phyloP scores from a whole-genome alignment of 2,797 vertebrate species.

The Pseudochromis fuscus region DNA sequence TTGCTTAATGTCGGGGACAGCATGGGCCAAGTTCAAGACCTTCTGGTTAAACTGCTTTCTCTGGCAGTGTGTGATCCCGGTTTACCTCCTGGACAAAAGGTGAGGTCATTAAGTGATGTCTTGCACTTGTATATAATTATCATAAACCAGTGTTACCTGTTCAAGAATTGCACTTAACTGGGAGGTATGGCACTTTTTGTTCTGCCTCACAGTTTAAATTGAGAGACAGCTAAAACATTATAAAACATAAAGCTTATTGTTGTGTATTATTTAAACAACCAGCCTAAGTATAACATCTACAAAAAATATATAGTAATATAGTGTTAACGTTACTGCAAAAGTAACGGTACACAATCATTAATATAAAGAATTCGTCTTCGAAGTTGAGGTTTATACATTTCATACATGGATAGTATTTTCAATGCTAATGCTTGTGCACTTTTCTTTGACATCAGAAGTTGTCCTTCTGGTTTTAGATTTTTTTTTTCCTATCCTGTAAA shows the following conservation, averaged over 20 bases:
- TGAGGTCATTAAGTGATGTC: constrained; percentile 62
- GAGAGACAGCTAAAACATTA: no score
- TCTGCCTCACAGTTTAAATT: background rate
- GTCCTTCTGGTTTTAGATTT: background rate
- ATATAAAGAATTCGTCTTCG: background rate
- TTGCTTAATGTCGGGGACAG: constrained; percentile 96
- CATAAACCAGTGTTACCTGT: background rate
- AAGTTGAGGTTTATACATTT: background rate
- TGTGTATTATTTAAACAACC: no score
- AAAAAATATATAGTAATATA: no score
- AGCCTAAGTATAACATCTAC: background rate
- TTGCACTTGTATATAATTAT: background rate
- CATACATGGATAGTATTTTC: background rate
- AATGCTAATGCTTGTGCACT: background rate
- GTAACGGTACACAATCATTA: background rate
- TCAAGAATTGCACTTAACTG: constrained; percentile 12
- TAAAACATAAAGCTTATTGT: no score
- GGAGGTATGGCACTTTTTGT: background rate
- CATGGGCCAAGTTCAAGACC: constrained; percentile 97
- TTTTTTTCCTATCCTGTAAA: background rate
- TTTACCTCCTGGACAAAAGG: constrained; percentile 94
- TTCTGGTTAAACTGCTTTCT: constrained; percentile 95
- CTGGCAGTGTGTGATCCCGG: constrained; percentile 97
- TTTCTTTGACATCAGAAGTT: background rate
- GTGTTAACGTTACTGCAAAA: background rate